phyloP scores from a whole-genome alignment of 2,113 vertebrate species.

The Phalacrocorax carbo region DNA sequence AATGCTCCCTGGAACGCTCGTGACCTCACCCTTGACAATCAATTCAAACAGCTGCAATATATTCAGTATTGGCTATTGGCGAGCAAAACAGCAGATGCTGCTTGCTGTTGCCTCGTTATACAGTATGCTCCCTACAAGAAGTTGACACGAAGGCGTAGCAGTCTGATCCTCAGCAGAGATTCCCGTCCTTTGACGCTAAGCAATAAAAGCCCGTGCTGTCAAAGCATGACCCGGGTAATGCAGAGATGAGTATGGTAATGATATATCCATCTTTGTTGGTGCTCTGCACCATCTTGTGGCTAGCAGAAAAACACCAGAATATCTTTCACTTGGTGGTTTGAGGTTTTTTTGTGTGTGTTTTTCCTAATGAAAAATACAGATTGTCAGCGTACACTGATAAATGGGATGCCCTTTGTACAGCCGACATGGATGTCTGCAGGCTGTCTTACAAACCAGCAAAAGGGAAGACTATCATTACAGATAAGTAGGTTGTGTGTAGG shows the following conservation, averaged over 20 bases:
- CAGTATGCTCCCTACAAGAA: neutral
- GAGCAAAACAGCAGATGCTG: neutral
- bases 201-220: neutral
- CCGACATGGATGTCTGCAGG: neutral
- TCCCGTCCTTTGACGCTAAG: neutral
- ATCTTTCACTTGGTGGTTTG: neutral
- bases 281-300: constrained; percentile 66
- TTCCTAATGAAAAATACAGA: neutral
- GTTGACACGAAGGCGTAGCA: neutral
- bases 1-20: accelerated
- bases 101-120: neutral
- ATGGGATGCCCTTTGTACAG: neutral
- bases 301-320: constrained; percentile 27
- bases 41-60: neutral
- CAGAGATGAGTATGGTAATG: neutral
- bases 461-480: neutral
- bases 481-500: neutral
- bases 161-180: neutral
- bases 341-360: neutral
- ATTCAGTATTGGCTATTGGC: neutral
- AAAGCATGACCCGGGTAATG: neutral
- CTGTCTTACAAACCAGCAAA: neutral
- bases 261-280: constrained; percentile 4
- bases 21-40: neutral
- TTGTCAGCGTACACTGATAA: neutral